Percentiles rank a stretch among this genome's conserved stretches.
phyloP scores from a whole-genome alignment of 2,797 vertebrate species.

The Crypturellus tataupa region DNA sequence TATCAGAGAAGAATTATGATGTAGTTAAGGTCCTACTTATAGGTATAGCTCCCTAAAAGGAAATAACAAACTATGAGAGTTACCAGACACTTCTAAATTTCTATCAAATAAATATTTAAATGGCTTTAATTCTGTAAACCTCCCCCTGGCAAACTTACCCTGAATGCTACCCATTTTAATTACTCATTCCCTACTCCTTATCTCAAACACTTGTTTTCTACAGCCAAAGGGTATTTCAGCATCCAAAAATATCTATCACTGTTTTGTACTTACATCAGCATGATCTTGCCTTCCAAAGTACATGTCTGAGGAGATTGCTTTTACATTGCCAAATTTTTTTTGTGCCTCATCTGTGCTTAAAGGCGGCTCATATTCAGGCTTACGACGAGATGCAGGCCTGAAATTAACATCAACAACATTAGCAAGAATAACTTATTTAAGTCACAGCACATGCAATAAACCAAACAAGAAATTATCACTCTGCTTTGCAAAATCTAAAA shows the following conservation, averaged over 20 bases:
- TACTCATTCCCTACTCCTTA: neutral
- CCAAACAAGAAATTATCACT: neutral
- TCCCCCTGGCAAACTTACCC: neutral
- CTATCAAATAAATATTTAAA: neutral
- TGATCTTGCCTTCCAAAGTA: conserved; percentile 93
- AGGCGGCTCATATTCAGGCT: conserved; percentile 80
- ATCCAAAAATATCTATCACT: neutral
- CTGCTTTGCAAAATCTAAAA: neutral
- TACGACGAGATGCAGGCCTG: conserved; percentile 87
- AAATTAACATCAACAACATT: neutral
- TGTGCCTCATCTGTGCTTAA: conserved; percentile 86
- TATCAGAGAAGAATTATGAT: neutral
- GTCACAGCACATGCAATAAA: neutral
- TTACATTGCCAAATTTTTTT: conserved; percentile 92
- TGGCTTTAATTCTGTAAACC: neutral
- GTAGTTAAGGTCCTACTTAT: no score
- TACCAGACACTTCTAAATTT: neutral
- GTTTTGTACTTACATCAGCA: conserved; percentile 83
- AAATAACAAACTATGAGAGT: neutral
- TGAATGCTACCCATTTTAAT: neutral
- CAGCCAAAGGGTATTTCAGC: neutral
- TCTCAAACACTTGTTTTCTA: neutral
- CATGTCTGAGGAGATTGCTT: conserved; percentile 97
- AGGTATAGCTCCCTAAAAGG: neutral
- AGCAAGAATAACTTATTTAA: neutral